These are phyloP conservation scores for Dasypogon diadema DNA, from an alignment of 2,888 invertebrate genomes.

Conservation along the genomic window DNA sequence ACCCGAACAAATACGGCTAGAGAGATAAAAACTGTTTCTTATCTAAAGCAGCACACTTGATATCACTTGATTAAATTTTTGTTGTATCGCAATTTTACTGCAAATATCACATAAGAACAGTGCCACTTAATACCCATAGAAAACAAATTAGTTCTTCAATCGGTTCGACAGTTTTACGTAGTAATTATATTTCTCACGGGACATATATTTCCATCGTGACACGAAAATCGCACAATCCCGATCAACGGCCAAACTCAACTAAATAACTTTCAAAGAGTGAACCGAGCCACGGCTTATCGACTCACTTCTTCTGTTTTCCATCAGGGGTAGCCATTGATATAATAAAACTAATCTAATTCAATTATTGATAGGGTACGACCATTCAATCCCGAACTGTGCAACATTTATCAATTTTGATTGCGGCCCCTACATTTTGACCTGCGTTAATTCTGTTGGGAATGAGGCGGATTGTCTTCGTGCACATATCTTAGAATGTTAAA, in stretches of 20 bases:
- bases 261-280: not conserved
- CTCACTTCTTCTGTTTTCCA: not conserved
- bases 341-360: slow-evolving; percentile 35
- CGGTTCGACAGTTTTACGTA: too few species aligned
- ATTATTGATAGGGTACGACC: slow-evolving; percentile 25
- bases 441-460: slow-evolving; percentile 18
- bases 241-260: not conserved
- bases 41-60: too few species aligned
- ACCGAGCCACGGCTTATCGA: not conserved
- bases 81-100: too few species aligned
- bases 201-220: not conserved
- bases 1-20: too few species aligned
- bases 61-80: too few species aligned
- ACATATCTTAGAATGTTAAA: too few species aligned
- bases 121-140: too few species aligned
- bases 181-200: too few species aligned
- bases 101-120: too few species aligned
- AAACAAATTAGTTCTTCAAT: too few species aligned
- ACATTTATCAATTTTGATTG: slow-evolving; percentile 16
- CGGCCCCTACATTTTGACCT: slow-evolving; percentile 5
- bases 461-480: not conserved
- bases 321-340: not conserved
- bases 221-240: not conserved
- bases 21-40: too few species aligned
- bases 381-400: not conserved